Evolutionary conservation across 2,888 invertebrate genomes (phyloP).

Genomic region (Cerceris ruficornis): DNA sequence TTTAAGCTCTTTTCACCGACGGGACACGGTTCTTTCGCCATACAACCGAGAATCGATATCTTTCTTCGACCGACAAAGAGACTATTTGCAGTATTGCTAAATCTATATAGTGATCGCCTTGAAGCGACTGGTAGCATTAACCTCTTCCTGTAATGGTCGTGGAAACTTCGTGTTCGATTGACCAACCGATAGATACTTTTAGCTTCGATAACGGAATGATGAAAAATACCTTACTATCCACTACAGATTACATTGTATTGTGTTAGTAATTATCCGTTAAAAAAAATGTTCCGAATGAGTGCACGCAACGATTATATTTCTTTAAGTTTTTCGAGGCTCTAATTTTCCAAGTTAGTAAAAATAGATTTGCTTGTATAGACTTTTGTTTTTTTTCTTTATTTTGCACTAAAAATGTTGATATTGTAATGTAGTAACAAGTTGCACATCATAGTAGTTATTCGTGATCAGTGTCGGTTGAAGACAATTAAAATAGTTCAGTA

Average conservation of each 20-base stretch:
- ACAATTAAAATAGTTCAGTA: background rate
- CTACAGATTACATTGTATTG: slow-evolving; percentile 16
- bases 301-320: background rate
- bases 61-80: slow-evolving; percentile 60
- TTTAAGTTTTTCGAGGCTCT: too few species aligned
- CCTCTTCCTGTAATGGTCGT: slow-evolving; percentile 37
- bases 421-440: too few species aligned
- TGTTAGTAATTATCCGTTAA: slow-evolving; percentile 4
- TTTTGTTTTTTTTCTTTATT: too few species aligned
- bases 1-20: slow-evolving; percentile 51
- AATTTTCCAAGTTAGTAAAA: too few species aligned
- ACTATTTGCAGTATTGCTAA: slow-evolving; percentile 63
- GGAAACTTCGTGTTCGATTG: slow-evolving; percentile 46
- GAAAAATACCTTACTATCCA: slow-evolving; percentile 17
- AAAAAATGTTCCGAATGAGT: background rate
- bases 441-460: too few species aligned
- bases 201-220: slow-evolving; percentile 34
- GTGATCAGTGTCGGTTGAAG: too few species aligned
- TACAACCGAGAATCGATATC: slow-evolving; percentile 57
- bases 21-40: slow-evolving; percentile 32
- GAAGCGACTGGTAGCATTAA: slow-evolving; percentile 47
- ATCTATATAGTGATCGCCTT: slow-evolving; percentile 44
- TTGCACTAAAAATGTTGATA: too few species aligned
- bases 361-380: too few species aligned
- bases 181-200: slow-evolving; percentile 39